Percentiles rank a stretch among this genome's conserved stretches.
phyloP scores from a whole-genome alignment of 2,888 invertebrate genomes.

The Ophioninae sp. region DNA sequence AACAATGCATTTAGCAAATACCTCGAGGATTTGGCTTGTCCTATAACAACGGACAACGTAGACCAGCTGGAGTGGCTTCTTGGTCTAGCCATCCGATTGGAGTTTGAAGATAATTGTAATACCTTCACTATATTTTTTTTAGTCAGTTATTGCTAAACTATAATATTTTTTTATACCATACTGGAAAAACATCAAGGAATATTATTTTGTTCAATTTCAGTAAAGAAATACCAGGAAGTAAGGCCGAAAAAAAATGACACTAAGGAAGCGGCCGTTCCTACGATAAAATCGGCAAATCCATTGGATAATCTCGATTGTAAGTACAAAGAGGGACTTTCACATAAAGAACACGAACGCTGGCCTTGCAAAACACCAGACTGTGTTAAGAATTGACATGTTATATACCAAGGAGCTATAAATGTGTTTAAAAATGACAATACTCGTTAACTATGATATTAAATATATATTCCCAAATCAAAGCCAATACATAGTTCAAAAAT shows the following conservation, averaged over 20 bases:
- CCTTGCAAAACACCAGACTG: no score
- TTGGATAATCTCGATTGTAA: conserved; percentile 93
- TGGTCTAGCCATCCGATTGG: conserved; percentile 91
- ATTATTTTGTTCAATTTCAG: conserved; percentile 75
- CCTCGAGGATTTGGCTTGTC: conserved; percentile 89
- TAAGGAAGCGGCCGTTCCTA: conserved; percentile 85
- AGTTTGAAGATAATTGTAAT: conserved; percentile 91
- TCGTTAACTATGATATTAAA: no score
- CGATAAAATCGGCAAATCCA: conserved; percentile 90
- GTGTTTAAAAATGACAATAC: no score
- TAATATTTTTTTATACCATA: not conserved
- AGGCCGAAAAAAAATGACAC: conserved; percentile 83
- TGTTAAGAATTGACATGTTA: no score
- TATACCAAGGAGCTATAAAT: no score
- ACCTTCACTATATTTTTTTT: conserved; percentile 52
- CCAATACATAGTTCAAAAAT: not conserved
- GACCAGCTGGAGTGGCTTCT: conserved; percentile 94
- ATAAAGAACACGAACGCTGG: not conserved
- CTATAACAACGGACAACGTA: conserved; percentile 83
- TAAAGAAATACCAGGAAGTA: conserved; percentile 85
- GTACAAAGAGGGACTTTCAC: conserved; percentile 76
- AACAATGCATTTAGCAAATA: conserved; percentile 87
- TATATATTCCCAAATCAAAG: not conserved
- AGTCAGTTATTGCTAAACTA: not conserved
- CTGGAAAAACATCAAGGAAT: not conserved